Evolutionary conservation across 2,888 invertebrate species (phyloP).

Genomic region (Philopedon plagiatum): DNA sequence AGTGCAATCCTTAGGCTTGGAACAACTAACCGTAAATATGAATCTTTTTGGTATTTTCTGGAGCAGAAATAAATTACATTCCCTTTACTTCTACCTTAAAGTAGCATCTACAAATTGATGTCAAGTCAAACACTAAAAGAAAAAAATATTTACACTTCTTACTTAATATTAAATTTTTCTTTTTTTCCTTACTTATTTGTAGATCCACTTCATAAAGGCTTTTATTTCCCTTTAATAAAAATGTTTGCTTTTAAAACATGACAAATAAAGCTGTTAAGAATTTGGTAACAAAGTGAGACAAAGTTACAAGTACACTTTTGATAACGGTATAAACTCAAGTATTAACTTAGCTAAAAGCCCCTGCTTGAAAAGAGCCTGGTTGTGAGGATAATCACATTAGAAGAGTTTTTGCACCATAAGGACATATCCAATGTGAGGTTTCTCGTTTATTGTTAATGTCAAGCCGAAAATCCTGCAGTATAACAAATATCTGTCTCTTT

Average conservation of each 20-base stretch:
- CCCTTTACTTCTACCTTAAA: too few relatives aligned
- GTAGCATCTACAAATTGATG: too few relatives aligned
- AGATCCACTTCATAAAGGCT: neutral
- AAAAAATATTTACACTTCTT: too few relatives aligned
- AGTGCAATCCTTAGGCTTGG: too few relatives aligned
- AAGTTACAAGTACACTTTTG: constrained; percentile 63
- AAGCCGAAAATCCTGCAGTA: too few relatives aligned
- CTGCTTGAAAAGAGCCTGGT: constrained; percentile 62
- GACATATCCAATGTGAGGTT: neutral
- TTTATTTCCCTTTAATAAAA: constrained; percentile 20
- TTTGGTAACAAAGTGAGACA: constrained; percentile 36
- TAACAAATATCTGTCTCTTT: too few relatives aligned
- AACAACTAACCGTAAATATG: too few relatives aligned
- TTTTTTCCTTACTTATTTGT: neutral
- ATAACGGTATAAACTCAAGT: constrained; percentile 64
- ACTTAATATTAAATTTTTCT: too few relatives aligned
- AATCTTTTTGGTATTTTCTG: too few relatives aligned
- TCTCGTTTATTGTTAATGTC: too few relatives aligned
- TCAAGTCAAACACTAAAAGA: too few relatives aligned
- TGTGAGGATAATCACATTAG: constrained; percentile 64
- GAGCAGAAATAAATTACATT: too few relatives aligned
- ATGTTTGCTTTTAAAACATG: constrained; percentile 30
- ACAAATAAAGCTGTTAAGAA: constrained; percentile 4
- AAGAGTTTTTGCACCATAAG: constrained; percentile 22
- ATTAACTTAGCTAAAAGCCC: constrained; percentile 65